These are phyloP conservation scores for Lethrus apterus DNA, from an alignment of 1,140 invertebrate genomes.

Conservation along the genomic window DNA sequence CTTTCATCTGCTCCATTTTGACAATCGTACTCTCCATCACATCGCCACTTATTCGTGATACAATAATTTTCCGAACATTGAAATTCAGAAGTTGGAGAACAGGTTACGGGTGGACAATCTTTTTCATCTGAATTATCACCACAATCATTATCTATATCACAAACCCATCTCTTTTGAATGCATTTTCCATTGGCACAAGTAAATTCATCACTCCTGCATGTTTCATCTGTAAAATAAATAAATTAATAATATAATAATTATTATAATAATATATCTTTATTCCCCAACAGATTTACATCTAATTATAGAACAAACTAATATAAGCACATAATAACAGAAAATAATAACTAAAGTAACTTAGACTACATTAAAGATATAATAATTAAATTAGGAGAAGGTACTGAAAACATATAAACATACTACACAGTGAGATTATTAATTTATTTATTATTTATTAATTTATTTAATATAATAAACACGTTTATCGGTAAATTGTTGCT, in stretches of 20 bases:
- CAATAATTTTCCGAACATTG: constrained; percentile 58
- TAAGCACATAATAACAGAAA: too few relatives aligned
- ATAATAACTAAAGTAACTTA: too few relatives aligned
- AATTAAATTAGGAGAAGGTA: too few relatives aligned
- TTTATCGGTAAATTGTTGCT: too few relatives aligned
- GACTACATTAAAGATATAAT: too few relatives aligned
- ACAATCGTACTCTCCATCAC: constrained; percentile 83
- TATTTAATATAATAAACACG: too few relatives aligned
- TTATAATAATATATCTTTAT: neutral
- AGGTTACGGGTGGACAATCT: constrained; percentile 62
- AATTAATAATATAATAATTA: neutral
- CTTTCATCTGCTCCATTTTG: constrained; percentile 72
- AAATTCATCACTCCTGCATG: constrained; percentile 81
- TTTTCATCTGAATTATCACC: constrained; percentile 74
- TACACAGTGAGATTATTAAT: too few relatives aligned
- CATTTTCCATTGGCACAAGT: constrained; percentile 83
- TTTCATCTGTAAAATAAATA: constrained; percentile 57
- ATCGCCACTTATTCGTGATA: constrained; percentile 67
- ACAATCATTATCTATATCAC: constrained; percentile 83
- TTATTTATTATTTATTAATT: too few relatives aligned
- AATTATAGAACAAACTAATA: too few relatives aligned
- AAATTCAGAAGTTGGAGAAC: constrained; percentile 61
- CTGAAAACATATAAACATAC: too few relatives aligned
- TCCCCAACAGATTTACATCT: neutral
- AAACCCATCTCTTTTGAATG: constrained; percentile 79